phyloP scores from a whole-genome alignment of 1,140 invertebrate genomes.

The Conus betulinus region DNA sequence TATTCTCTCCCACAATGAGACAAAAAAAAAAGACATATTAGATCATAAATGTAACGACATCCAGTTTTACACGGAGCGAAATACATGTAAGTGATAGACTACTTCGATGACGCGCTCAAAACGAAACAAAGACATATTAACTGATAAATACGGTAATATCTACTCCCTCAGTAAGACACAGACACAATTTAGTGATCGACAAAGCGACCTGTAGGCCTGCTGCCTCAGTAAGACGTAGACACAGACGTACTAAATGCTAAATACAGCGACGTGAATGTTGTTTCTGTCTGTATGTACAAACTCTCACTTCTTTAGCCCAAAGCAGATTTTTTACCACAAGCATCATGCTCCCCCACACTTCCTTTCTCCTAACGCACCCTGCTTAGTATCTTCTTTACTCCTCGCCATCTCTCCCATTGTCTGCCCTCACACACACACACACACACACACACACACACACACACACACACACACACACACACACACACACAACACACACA shows the following conservation, averaged over 20 bases:
- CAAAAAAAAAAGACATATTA: too few species aligned
- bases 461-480: not conserved
- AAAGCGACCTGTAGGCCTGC: too few species aligned
- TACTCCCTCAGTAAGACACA: not conserved
- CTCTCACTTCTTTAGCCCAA: not conserved
- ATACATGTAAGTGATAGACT: too few species aligned
- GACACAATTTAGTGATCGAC: not conserved
- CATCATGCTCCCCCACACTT: not conserved
- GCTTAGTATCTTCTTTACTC: not conserved
- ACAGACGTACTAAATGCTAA: too few species aligned
- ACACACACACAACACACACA: not conserved
- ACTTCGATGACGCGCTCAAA: too few species aligned
- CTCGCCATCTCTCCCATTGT: not conserved
- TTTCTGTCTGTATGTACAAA: too few species aligned
- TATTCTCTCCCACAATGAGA: too few species aligned
- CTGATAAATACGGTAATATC: not conserved
- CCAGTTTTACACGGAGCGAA: too few species aligned
- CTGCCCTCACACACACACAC: too few species aligned
- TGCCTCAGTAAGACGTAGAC: too few species aligned
- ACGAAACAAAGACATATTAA: not conserved
- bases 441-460: constrained; percentile 7
- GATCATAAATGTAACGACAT: too few species aligned
- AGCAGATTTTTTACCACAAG: not conserved
- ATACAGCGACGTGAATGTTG: too few species aligned
- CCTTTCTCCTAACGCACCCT: not conserved